Percentiles rank a stretch among this genome's conserved stretches.
Evolutionary conservation across 2,113 vertebrate genomes (phyloP).

Genomic region (Elaphurus davidianus): DNA sequence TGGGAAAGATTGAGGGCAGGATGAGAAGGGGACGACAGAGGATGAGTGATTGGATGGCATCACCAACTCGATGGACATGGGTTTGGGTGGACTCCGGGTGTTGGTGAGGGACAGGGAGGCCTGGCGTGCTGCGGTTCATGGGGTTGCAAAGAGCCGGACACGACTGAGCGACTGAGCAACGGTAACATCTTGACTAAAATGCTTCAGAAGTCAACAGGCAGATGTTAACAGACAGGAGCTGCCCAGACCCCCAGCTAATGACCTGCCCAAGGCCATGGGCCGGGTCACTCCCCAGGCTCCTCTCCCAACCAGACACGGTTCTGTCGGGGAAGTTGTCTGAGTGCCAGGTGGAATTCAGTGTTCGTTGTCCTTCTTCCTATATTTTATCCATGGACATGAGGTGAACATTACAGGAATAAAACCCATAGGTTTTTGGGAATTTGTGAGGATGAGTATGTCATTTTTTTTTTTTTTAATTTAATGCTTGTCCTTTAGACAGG

Average conservation of each 20-base stretch:
- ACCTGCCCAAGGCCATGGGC: too few species aligned
- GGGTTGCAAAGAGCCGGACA: fast-evolving
- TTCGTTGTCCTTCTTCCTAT: not conserved
- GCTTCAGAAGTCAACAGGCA: not conserved
- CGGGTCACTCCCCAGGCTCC: too few species aligned
- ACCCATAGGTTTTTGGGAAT: not conserved
- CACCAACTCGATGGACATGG: fast-evolving
- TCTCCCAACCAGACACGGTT: not conserved
- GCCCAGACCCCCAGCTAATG: not conserved
- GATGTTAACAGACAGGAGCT: not conserved
- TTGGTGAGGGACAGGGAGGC: not conserved
- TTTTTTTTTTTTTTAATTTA: not conserved
- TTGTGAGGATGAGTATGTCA: not conserved
- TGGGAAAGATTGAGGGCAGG: not conserved
- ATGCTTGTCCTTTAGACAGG: not conserved
- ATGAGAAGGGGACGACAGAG: not conserved
- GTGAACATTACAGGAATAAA: not conserved
- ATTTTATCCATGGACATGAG: not conserved
- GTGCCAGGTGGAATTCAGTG: not conserved
- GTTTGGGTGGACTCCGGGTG: fast-evolving
- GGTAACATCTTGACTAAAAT: not conserved
- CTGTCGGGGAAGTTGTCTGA: not conserved
- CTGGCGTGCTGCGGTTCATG: fast-evolving
- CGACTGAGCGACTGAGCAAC: not conserved
- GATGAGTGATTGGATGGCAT: not conserved